A percentile compares a stretch with the other conserved stretches of the same genome.
These are phyloP conservation scores for Rachycentron canadum DNA, from an alignment of 2,797 vertebrate genomes.

Conservation along the genomic window DNA sequence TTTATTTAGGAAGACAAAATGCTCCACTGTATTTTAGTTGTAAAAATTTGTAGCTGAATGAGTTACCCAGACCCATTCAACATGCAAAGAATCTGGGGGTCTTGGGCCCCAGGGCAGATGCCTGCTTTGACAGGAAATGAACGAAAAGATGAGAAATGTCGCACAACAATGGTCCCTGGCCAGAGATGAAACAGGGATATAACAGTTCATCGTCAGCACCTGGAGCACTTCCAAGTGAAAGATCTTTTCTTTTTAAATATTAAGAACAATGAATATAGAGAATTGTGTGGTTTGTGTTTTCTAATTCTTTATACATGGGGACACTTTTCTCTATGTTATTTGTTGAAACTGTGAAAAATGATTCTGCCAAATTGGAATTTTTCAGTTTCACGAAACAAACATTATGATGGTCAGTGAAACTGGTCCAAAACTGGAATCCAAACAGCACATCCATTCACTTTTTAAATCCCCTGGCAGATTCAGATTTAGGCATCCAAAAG, in stretches of 20 bases:
- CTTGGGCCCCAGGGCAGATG: too few species aligned
- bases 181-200: too few species aligned
- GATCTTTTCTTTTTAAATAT: neutral
- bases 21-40: neutral
- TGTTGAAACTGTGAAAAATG: neutral
- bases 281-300: neutral
- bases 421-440: slow-evolving; percentile 19
- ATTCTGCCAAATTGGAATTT: neutral
- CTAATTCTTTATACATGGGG: neutral
- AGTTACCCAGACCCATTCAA: neutral
- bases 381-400: slow-evolving; percentile 3
- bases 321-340: too few species aligned
- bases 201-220: too few species aligned
- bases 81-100: neutral
- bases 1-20: neutral
- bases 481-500: slow-evolving; percentile 35
- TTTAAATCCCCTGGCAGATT: slow-evolving; percentile 30
- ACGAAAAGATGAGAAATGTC: too few species aligned
- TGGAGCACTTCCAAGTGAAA: neutral
- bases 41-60: neutral
- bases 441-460: slow-evolving; percentile 14
- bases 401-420: slow-evolving; percentile 19
- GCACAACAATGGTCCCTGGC: too few species aligned
- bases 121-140: too few species aligned
- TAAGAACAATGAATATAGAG: neutral